Conservation (phyloP, 1,140 invertebrate species). For the Leptestheria dahalacensis region DNA sequence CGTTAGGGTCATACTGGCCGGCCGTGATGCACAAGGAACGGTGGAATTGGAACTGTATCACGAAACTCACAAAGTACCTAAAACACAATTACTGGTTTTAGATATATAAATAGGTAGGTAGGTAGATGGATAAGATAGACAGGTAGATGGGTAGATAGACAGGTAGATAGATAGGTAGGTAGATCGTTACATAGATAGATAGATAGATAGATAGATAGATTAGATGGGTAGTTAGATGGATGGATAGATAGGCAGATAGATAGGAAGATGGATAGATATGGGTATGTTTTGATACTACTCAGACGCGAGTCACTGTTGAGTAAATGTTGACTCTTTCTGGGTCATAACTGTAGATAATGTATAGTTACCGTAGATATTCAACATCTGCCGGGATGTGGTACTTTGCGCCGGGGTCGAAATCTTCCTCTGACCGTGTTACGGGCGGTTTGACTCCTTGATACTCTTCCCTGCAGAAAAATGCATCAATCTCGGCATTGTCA, state of each 20-base stretch:
- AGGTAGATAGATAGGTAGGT: too few relatives aligned
- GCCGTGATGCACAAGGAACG: conserved; percentile 61
- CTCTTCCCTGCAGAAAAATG: conserved; percentile 34
- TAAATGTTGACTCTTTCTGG: conserved; percentile 6
- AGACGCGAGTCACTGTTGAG: too few relatives aligned
- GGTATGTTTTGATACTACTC: conserved; percentile 6
- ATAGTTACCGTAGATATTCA: conserved; percentile 56
- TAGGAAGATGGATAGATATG: too few relatives aligned
- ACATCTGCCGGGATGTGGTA: conserved; percentile 67
- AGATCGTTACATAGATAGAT: neutral
- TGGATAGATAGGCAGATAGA: too few relatives aligned
- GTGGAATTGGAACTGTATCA: conserved; percentile 86
- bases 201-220: neutral
- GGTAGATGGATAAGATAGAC: too few relatives aligned
- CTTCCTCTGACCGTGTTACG: conserved; percentile 50
- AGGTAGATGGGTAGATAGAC: too few relatives aligned
- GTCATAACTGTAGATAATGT: conserved; percentile 10
- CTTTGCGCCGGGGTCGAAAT: conserved; percentile 73
- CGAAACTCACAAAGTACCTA: conserved; percentile 73
- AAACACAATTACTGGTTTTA: conserved; percentile 21
- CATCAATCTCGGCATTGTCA: neutral
- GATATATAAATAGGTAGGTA: neutral
- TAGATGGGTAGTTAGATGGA: too few relatives aligned
- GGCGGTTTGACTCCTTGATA: conserved; percentile 69
- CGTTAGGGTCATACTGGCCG: conserved; percentile 53